phyloP scores from a whole-genome alignment of 2,888 invertebrate genomes.

The Pandemis cinnamomeana region DNA sequence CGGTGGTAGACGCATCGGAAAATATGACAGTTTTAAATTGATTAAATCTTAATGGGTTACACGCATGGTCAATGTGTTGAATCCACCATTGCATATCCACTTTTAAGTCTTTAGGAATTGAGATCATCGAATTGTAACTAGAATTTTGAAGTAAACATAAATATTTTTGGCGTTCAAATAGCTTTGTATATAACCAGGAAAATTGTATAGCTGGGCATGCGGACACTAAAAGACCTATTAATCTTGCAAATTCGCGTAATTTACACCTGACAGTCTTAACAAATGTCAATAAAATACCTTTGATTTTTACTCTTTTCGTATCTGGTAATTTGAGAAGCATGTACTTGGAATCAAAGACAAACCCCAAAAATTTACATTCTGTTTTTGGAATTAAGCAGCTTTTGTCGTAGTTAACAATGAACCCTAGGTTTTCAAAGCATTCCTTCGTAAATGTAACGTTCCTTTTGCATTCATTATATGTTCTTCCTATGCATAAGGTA shows the following conservation, averaged over 20 bases:
- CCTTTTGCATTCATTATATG: slow-evolving; percentile 26
- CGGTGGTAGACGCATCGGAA: not conserved
- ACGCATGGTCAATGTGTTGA: not conserved
- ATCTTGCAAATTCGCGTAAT: not conserved
- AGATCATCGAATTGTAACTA: not conserved
- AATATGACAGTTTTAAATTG: not conserved
- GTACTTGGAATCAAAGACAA: slow-evolving; percentile 23
- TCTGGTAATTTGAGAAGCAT: slow-evolving; percentile 12
- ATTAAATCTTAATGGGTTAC: not conserved
- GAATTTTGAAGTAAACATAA: slow-evolving; percentile 3
- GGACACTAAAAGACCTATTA: not conserved
- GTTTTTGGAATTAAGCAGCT: slow-evolving; percentile 31
- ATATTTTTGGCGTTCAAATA: slow-evolving; percentile 28
- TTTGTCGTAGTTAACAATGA: slow-evolving; percentile 38
- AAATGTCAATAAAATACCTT: not conserved
- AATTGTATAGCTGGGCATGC: slow-evolving; percentile 4
- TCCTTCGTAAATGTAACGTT: slow-evolving; percentile 30
- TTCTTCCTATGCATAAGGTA: not conserved
- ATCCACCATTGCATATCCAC: not conserved
- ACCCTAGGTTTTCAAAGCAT: slow-evolving; percentile 26
- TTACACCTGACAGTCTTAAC: not conserved
- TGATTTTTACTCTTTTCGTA: not conserved
- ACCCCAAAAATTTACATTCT: slow-evolving; percentile 40
- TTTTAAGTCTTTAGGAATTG: not conserved
- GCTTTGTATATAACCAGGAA: slow-evolving; percentile 25